Evolutionary conservation across 2,797 vertebrate species (phyloP), one percentile per base, ranked within the genome.

Genomic region (Acanthurus tractus): DNA sequence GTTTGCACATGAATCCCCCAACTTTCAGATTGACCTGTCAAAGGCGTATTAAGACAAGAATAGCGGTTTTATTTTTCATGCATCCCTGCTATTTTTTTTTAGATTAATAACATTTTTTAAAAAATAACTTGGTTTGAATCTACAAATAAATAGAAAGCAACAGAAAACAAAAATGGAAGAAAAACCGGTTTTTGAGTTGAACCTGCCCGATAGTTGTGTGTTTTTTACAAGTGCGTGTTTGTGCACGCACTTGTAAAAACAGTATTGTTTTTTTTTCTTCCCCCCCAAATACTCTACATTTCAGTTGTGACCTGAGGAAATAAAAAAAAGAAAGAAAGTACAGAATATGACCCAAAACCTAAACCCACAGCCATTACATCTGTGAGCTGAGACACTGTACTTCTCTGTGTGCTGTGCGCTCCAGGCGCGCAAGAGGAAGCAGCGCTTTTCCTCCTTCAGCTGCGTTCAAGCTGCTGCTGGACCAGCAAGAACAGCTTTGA

Each of bases 401-500:
- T 36, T 18, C 42, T 29, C 17, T 17, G 23, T 18, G 10, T 29
- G 14, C 20, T 34, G 25, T 22, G 58, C 58, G 45, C 45, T 79
- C 68, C 13, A 9, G 52, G 67, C 82, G 88, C 89, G 64, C 85
- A 63, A 2, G 55, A 78, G 79, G 89, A 83, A 79, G 73, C 73
- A 3, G 78, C 86, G 80, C 78, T 34, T 12, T 81, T 79, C 61
- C 66, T 83, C 76, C 34, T 8, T n/a, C 34, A 8, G 67, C 83
- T 58, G 77, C 79, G 56, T 45, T 80, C 44, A 53, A 46, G 70
- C 74, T 50, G 83, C 78, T 54, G 74, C 74, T 76, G 83, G 86
- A 90, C 94, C 92, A 92, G 94, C 91, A 76, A 63, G 86, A 94
- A 94, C 94, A 93, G 94, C 94, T 90, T 94, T 87, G 87, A 94